Conservation (phyloP, 1,140 invertebrate genomes). For the Globodera rostochiensis region DNA sequence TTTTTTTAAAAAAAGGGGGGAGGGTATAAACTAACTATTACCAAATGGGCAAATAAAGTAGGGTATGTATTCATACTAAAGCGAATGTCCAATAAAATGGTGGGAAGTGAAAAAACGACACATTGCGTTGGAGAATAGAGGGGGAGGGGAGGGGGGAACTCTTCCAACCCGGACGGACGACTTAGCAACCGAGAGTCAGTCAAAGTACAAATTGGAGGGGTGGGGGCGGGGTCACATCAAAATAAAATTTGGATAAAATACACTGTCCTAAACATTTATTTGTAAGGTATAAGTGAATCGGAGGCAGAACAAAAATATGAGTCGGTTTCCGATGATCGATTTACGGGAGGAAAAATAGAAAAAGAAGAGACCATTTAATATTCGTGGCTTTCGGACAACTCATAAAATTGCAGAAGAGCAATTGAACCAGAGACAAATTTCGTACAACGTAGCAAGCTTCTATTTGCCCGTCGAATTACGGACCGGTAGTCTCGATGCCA, state of each 20-base stretch:
- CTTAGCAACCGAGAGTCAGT: not conserved
- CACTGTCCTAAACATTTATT: not conserved
- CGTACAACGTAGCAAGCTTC: no score
- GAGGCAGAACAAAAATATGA: not conserved
- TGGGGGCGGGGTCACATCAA: not conserved
- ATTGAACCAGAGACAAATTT: no score
- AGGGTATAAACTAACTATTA: no score
- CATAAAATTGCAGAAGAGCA: no score
- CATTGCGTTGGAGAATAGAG: not conserved
- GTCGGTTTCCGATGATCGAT: not conserved
- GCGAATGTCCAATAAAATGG: slow-evolving; percentile 23
- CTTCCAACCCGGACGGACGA: not conserved
- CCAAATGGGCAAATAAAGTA: no score
- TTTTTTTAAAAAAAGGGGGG: no score
- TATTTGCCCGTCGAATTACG: no score
- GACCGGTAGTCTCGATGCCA: no score
- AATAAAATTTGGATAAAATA: not conserved
- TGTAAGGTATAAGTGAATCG: not conserved
- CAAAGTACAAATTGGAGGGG: not conserved
- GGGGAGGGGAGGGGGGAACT: no score
- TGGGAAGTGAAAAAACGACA: slow-evolving; percentile 3
- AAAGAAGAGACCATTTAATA: not conserved
- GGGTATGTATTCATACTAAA: slow-evolving; percentile 3
- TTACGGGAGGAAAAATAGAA: not conserved
- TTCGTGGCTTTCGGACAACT: no score